These are phyloP conservation scores for Accipiter cooperii DNA, from an alignment of 2,113 vertebrate genomes.

Conservation along the genomic window DNA sequence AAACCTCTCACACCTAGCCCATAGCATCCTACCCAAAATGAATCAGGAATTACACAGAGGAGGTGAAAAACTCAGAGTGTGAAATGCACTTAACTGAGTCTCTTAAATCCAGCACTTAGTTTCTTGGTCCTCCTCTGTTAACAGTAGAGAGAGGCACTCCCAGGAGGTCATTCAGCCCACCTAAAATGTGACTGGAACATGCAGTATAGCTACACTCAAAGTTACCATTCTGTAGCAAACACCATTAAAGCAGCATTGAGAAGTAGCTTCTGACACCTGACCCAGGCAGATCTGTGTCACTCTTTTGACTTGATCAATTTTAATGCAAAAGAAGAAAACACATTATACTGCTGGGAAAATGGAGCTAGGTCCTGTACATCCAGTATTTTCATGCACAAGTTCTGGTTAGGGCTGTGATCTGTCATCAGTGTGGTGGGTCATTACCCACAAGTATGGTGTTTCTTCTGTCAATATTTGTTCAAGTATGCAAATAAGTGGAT, in stretches of 20 bases:
- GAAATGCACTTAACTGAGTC: neutral
- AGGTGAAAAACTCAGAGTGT: neutral
- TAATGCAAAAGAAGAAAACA: neutral
- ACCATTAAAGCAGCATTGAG: neutral
- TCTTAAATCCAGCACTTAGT: neutral
- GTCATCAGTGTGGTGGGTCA: neutral
- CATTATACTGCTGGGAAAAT: neutral
- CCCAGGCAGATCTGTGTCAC: neutral
- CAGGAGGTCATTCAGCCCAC: neutral
- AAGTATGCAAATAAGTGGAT: constrained; percentile 18
- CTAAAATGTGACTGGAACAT: neutral
- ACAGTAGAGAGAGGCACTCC: neutral
- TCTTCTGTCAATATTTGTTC: constrained; percentile 36
- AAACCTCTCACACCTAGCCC: neutral
- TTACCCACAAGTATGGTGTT: neutral
- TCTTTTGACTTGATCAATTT: neutral
- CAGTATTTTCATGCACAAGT: neutral
- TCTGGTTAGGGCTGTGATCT: neutral
- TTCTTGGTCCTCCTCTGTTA: neutral
- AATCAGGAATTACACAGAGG: neutral
- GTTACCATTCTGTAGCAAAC: neutral
- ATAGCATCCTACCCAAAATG: neutral
- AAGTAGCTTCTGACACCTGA: neutral
- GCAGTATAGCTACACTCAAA: neutral
- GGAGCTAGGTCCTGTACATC: neutral